Evolutionary conservation across 2,113 vertebrate species (phyloP).

Genomic region (Phalacrocorax aristotelis): DNA sequence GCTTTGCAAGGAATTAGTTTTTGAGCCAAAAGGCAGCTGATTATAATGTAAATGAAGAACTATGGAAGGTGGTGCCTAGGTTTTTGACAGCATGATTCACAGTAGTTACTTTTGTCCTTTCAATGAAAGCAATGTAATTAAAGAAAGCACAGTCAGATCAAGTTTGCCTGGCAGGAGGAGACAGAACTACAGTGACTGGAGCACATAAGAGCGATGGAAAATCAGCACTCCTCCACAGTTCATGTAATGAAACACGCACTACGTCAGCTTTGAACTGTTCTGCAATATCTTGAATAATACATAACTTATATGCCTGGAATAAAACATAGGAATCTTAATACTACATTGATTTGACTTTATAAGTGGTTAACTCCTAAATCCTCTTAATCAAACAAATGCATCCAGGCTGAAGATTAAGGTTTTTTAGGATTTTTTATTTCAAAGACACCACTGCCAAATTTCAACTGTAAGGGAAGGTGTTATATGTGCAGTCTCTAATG

Average conservation of each 20-base stretch:
- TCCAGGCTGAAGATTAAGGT: background rate
- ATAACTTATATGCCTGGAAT: background rate
- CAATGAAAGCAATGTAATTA: background rate
- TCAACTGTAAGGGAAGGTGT: conserved; percentile 44
- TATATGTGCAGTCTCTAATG: conserved; percentile 28
- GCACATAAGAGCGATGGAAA: background rate
- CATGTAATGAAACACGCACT: background rate
- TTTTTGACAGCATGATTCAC: conserved; percentile 24
- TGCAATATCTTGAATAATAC: background rate
- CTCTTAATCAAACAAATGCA: background rate
- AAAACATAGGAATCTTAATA: background rate
- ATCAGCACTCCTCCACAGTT: background rate
- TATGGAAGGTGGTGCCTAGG: background rate
- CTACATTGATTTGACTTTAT: background rate
- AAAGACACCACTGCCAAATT: conserved; percentile 1
- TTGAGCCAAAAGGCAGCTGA: background rate
- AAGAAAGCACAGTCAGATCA: background rate
- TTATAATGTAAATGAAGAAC: background rate
- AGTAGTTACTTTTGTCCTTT: conserved; percentile 15
- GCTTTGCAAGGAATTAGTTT: background rate
- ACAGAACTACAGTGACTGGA: background rate
- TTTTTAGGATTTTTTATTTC: background rate
- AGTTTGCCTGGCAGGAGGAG: background rate
- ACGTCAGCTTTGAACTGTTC: background rate
- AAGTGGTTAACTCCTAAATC: background rate